These are phyloP conservation scores for Rhopilema esculentum DNA, from an alignment of 30 jellyfish, hydroid and myxozoan species.

Conservation along the genomic window DNA sequence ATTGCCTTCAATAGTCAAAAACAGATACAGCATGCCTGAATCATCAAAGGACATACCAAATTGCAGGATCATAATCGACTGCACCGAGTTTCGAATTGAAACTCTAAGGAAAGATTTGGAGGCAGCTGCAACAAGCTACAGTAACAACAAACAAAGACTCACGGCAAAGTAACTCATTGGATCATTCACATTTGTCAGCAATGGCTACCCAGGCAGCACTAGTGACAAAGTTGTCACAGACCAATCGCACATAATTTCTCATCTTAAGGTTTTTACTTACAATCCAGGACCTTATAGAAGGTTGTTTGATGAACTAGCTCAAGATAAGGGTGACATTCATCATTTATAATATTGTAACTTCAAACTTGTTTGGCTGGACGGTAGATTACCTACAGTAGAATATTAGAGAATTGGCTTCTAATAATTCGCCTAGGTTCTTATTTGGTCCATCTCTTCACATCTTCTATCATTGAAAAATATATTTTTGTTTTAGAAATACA, in stretches of 20 bases:
- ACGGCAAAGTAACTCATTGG: slow-evolving; percentile 42
- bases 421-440: neutral
- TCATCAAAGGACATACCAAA: slow-evolving; percentile 39
- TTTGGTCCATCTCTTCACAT: neutral
- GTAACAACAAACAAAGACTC: slow-evolving; percentile 28
- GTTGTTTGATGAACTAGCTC: neutral
- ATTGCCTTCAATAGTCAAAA: slow-evolving; percentile 34
- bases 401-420: neutral
- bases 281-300: neutral
- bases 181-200: slow-evolving; percentile 37
- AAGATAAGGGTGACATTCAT: neutral
- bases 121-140: slow-evolving; percentile 33
- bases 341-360: neutral
- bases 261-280: slow-evolving; percentile 2
- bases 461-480: neutral
- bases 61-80: slow-evolving; percentile 31
- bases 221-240: slow-evolving; percentile 48
- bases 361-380: neutral
- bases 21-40: slow-evolving; percentile 42
- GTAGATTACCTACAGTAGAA: neutral
- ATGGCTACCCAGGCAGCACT: slow-evolving; percentile 45
- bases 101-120: slow-evolving; percentile 36
- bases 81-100: slow-evolving; percentile 33
- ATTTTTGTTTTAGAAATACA: neutral
- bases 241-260: slow-evolving; percentile 13